Conservation (phyloP, 2,113 vertebrate genomes). For the Strix aluco region DNA sequence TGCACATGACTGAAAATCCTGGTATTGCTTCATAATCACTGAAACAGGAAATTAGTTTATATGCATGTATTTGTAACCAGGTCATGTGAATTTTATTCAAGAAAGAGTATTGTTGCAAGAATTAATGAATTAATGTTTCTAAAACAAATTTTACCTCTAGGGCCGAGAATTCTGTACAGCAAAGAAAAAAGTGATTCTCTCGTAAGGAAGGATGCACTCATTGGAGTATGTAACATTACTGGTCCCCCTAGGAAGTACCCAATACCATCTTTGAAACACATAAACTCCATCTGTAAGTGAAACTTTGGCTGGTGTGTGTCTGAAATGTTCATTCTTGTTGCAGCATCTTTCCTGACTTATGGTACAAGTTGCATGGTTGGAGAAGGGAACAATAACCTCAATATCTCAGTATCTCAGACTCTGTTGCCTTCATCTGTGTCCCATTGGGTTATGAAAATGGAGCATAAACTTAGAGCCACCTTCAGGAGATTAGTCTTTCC, state of each 20-base stretch:
- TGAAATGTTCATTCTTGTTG: background rate
- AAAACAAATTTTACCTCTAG: background rate
- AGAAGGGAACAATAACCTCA: background rate
- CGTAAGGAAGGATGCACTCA: background rate
- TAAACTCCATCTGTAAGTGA: background rate
- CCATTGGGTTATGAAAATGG: background rate
- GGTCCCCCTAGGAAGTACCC: background rate
- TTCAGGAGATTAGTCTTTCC: background rate
- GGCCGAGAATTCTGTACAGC: background rate
- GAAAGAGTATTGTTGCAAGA: background rate
- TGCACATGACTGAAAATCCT: background rate
- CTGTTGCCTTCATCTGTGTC: background rate
- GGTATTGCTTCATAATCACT: background rate
- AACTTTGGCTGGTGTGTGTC: background rate
- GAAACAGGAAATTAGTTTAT: background rate
- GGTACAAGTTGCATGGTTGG: background rate
- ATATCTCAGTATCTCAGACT: background rate
- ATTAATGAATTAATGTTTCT: background rate
- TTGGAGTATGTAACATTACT: background rate
- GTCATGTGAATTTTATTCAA: background rate
- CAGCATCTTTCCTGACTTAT: background rate
- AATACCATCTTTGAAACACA: background rate
- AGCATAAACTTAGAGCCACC: background rate
- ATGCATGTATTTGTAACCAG: background rate
- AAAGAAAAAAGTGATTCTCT: background rate